Percentiles rank a stretch among this genome's conserved stretches.
These are phyloP conservation scores for Drosophila santomea DNA, from an alignment of 1,140 invertebrate species.

Conservation along the genomic window DNA sequence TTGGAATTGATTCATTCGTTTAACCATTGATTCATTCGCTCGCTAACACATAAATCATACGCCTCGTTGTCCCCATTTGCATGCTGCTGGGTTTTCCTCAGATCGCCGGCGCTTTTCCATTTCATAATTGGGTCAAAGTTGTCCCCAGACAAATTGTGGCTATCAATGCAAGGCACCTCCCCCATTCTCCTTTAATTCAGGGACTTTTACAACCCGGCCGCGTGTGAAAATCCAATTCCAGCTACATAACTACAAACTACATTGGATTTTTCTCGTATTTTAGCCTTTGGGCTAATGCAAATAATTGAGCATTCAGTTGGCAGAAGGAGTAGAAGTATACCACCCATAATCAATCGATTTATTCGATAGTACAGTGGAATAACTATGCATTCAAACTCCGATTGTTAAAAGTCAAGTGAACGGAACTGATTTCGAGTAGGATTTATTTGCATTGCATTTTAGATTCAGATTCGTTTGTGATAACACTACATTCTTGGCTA, in stretches of 20 bases:
- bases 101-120: constrained; percentile 5
- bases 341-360: constrained; percentile 8
- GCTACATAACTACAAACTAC: background rate
- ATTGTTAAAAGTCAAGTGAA: background rate
- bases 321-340: background rate
- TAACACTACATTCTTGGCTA: constrained; percentile 11
- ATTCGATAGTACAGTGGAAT: background rate
- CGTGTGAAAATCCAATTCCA: constrained; percentile 40
- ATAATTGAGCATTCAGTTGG: constrained; percentile 8
- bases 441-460: background rate
- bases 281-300: background rate
- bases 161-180: constrained; percentile 25
- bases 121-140: constrained; percentile 39
- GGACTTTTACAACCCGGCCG: constrained; percentile 6
- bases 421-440: background rate
- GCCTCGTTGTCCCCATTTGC: constrained; percentile 15
- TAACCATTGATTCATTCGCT: constrained; percentile 1
- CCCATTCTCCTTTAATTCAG: background rate
- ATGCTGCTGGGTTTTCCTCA: constrained; percentile 1
- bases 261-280: constrained; percentile 2
- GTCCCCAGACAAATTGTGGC: constrained; percentile 27
- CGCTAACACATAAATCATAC: constrained; percentile 1
- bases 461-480: constrained; percentile 4
- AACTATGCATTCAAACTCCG: background rate
- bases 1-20: constrained; percentile 7